Base-by-base conservation (phyloP, 2,113 vertebrate genomes). In the Actenoides lindsayi region DNA sequence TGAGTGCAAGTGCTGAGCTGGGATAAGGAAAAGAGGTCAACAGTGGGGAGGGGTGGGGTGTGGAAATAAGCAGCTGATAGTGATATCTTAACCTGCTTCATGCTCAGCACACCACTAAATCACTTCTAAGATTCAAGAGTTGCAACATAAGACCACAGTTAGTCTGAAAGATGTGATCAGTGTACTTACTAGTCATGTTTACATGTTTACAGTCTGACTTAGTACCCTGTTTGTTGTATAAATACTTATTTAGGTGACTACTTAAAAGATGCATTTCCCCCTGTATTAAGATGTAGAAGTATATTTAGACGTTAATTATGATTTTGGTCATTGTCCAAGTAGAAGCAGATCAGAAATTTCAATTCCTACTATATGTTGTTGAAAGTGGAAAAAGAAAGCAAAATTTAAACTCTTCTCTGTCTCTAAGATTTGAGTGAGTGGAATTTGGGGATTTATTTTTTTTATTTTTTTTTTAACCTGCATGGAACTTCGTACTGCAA, bases 401-500 rank as follows among this genome's bases (percentile, higher is more conserved):
- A 86, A 89, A 94, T 46, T 31, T 70, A 88, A 93, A 63, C 60
- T 37, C 9, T 21, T 19, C 16, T 48, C 8, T 57, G 5, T 75
- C 27, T 81, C 12, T 11, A 53, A 54, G 28, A 90, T 44, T 50
- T 85, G 39, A 68, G 5, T 83, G 41, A 35, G 1, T 27, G 13
- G 2, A 2, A 17, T 28, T 57, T 2, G 16, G 12, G 6, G 7
- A 68, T 67, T 85, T 63, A 28, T 83, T 51, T 5, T 5, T 15
- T 46, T 5, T 13, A 14, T 44, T 17, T 31, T 14, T 53, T 30
- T 44, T 56, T 56, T 10, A 1, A 31, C 20, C 28, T 80, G 3
- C 0, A 0, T 14, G 4, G 19, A 50, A 4, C 9, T 91, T 82
- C 35, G 25, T 71, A 30, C 21, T 39, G 16, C 23, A 48, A 4